Conservation (phyloP, 2,113 vertebrate genomes). For the Notiomystis cincta region DNA sequence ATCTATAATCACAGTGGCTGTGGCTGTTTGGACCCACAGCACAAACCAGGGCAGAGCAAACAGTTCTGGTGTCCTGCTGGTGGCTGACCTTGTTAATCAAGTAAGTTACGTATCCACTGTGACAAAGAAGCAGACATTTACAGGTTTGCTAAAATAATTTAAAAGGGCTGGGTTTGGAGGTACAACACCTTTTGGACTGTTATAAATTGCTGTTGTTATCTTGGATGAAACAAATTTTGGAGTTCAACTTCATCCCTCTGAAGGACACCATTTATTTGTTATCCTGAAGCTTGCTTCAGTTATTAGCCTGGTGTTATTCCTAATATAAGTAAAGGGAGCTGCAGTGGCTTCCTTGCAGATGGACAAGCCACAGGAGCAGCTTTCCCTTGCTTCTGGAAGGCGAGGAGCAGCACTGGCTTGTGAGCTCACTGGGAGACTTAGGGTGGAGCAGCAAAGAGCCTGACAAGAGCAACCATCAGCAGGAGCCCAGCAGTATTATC, state of each 20-base stretch:
- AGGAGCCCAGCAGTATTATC: rapidly evolving
- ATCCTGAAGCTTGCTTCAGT: not conserved
- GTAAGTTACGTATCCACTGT: not conserved
- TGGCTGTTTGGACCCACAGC: not conserved
- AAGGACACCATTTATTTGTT: not conserved
- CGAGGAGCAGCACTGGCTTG: not conserved
- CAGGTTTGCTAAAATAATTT: not conserved
- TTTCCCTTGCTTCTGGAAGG: not conserved
- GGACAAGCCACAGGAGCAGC: not conserved
- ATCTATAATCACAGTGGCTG: not conserved
- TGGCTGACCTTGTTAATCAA: not conserved
- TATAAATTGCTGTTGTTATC: not conserved
- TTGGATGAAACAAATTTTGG: not conserved
- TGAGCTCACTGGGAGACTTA: not conserved
- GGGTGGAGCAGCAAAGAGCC: not conserved
- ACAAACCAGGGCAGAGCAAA: not conserved
- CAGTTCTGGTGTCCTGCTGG: not conserved
- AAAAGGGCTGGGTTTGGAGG: not conserved
- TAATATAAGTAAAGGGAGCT: not conserved
- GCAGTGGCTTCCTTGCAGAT: not conserved
- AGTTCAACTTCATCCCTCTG: not conserved
- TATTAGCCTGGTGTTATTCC: not conserved
- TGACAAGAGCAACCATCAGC: not conserved
- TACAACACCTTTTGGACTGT: not conserved
- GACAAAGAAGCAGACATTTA: not conserved